Evolutionary conservation across 2,888 invertebrate genomes (phyloP).

Genomic region (Stomorhina lunata): DNA sequence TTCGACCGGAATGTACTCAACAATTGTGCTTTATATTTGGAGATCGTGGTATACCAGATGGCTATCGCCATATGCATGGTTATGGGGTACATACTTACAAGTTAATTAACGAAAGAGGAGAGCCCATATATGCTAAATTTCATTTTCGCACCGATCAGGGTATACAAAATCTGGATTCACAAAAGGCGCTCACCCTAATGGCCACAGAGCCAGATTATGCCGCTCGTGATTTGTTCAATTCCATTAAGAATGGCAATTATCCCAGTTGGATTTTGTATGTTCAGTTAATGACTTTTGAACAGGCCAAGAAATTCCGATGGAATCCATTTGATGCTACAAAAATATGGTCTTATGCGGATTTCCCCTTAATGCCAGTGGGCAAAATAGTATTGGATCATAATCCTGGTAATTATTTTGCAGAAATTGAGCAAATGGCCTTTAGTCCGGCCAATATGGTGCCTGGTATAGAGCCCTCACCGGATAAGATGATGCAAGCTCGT

Average conservation of each 20-base stretch:
- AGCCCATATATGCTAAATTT: slow-evolving; percentile 93
- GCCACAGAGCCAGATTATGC: slow-evolving; percentile 93
- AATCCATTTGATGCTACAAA: slow-evolving; percentile 98
- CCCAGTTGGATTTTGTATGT: slow-evolving; percentile 91
- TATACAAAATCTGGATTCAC: slow-evolving; percentile 86
- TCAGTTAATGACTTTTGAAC: slow-evolving; percentile 93
- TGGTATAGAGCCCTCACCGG: slow-evolving; percentile 95
- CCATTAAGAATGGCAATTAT: slow-evolving; percentile 87
- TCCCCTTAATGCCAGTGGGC: slow-evolving; percentile 93
- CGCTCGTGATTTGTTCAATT: slow-evolving; percentile 93
- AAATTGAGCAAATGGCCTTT: slow-evolving; percentile 96
- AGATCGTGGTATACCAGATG: slow-evolving; percentile 96
- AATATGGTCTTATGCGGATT: slow-evolving; percentile 93
- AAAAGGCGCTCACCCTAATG: slow-evolving; percentile 80
- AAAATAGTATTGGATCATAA: slow-evolving; percentile 92
- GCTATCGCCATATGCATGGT: slow-evolving; percentile 96
- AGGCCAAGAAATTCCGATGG: slow-evolving; percentile 89
- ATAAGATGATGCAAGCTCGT: slow-evolving; percentile 95
- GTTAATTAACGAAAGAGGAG: slow-evolving; percentile 88
- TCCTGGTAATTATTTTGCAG: slow-evolving; percentile 95
- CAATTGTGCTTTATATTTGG: slow-evolving; percentile 92
- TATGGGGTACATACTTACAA: slow-evolving; percentile 97
- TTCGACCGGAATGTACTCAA: slow-evolving; percentile 93
- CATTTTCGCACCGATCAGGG: slow-evolving; percentile 96
- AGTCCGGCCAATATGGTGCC: slow-evolving; percentile 94